Evolutionary conservation across 1,140 invertebrate species (phyloP).

Genomic region (Aphaenogaster rudis): DNA sequence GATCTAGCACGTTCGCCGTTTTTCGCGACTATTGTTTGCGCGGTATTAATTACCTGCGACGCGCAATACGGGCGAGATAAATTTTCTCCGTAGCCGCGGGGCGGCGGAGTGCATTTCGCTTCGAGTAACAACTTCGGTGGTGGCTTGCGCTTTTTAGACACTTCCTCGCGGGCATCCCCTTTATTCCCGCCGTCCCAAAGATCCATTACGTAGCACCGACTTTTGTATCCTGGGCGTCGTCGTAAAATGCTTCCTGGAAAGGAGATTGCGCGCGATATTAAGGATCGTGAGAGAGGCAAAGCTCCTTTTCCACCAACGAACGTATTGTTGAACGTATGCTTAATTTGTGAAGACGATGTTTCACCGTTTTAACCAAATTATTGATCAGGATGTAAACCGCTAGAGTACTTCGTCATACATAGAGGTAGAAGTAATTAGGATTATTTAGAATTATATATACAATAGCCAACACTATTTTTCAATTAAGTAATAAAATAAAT

Average conservation of each 20-base stretch:
- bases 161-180: not conserved
- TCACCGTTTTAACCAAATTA: not conserved
- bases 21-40: slow-evolving; percentile 49
- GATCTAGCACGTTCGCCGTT: slow-evolving; percentile 53
- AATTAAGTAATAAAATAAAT: not conserved
- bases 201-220: slow-evolving; percentile 14
- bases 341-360: not conserved
- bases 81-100: slow-evolving; percentile 8
- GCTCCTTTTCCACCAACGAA: not conserved
- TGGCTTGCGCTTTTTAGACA: slow-evolving; percentile 12
- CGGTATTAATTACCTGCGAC: slow-evolving; percentile 51
- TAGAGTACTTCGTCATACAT: not conserved
- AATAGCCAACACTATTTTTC: not conserved
- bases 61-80: slow-evolving; percentile 32
- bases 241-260: slow-evolving; percentile 71
- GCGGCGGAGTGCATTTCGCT: not conserved
- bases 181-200: slow-evolving; percentile 25
- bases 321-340: not conserved
- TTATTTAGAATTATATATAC: not conserved
- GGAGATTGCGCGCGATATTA: slow-evolving; percentile 4
- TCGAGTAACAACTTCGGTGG: not conserved
- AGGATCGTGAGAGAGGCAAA: slow-evolving; percentile 15
- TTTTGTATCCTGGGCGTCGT: slow-evolving; percentile 22
- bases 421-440: not conserved
- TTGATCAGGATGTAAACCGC: not conserved